These are phyloP conservation scores for Seira ritae DNA, from an alignment of 2,888 invertebrate genomes.

Conservation along the genomic window DNA sequence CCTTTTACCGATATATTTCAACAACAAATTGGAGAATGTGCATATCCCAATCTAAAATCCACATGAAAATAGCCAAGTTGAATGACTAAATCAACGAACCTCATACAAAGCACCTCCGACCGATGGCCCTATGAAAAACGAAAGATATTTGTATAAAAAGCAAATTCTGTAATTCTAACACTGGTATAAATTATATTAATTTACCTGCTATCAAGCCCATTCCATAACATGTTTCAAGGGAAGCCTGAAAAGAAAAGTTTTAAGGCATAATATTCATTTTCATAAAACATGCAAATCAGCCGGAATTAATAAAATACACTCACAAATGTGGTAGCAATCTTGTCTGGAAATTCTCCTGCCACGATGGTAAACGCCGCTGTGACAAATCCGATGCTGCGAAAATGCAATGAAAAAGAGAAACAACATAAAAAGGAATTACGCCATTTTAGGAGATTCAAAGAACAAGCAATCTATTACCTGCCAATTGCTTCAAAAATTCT, in stretches of 20 bases:
- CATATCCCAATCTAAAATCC: background rate
- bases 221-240: conserved; percentile 77
- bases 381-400: conserved; percentile 84
- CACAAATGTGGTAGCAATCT: conserved; percentile 90
- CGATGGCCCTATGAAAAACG: conserved; percentile 35
- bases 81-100: conserved; percentile 73
- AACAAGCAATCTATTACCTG: conserved; percentile 28
- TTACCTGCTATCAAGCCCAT: conserved; percentile 78
- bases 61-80: background rate
- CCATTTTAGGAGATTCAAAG: too few species aligned
- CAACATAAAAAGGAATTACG: background rate
- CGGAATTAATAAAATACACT: conserved; percentile 75
- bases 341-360: conserved; percentile 91
- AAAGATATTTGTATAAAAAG: background rate
- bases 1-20: conserved; percentile 75
- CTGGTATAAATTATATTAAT: conserved; percentile 75
- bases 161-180: too few species aligned
- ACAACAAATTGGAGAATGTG: background rate
- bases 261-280: background rate
- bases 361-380: conserved; percentile 92
- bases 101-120: conserved; percentile 90
- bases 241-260: conserved; percentile 69
- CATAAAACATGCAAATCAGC: background rate
- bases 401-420: conserved; percentile 74
- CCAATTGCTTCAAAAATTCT: conserved; percentile 90